A percentile compares a stretch with the other conserved stretches of the same genome.
These are phyloP conservation scores for Goniozus legneri DNA, from an alignment of 1,140 invertebrate genomes.

Conservation along the genomic window DNA sequence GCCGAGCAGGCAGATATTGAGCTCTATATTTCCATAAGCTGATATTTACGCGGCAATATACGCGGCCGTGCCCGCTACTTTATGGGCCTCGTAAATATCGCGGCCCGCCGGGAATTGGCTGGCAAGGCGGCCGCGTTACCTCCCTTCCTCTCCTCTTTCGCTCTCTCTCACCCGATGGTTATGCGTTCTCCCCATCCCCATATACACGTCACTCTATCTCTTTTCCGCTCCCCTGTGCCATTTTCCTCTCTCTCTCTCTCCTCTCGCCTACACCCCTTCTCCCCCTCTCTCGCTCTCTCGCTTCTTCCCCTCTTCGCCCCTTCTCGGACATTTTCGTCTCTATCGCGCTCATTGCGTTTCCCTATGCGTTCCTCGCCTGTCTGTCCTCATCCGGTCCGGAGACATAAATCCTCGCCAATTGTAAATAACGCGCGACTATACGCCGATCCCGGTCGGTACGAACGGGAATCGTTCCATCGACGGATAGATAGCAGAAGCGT, in stretches of 20 bases:
- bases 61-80: conserved; percentile 52
- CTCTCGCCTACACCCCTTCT: background rate
- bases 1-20: conserved; percentile 53
- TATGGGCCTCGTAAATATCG: conserved; percentile 57
- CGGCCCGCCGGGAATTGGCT: conserved; percentile 52
- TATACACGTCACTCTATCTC: background rate
- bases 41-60: conserved; percentile 58
- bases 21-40: conserved; percentile 60
- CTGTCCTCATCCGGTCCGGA: conserved; percentile 35
- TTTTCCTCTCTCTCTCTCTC: background rate
- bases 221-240: background rate
- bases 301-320: background rate
- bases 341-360: no score
- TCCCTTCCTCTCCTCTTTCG: conserved; percentile 12
- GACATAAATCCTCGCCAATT: conserved; percentile 48
- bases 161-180: conserved; percentile 2
- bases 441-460: no score
- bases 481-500: no score
- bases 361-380: conserved; percentile 12
- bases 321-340: no score
- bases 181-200: conserved; percentile 2
- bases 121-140: conserved; percentile 44
- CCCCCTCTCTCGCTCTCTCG: background rate
- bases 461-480: no score
- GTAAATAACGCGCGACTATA: conserved; percentile 51